These are phyloP conservation scores for Eubasilissa splendida DNA, from an alignment of 2,888 invertebrate genomes.

Conservation along the genomic window DNA sequence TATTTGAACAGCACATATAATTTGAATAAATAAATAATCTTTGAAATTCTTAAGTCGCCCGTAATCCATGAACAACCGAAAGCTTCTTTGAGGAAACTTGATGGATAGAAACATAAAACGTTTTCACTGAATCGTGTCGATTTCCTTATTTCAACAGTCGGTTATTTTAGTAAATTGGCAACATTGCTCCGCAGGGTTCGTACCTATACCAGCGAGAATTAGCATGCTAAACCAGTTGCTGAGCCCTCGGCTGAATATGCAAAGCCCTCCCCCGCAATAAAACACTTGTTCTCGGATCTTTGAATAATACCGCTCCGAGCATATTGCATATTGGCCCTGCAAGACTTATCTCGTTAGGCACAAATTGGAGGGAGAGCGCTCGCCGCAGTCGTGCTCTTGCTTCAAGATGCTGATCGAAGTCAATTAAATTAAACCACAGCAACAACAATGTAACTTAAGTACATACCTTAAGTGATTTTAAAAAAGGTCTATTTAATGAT, in stretches of 20 bases:
- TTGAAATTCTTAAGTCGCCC: too few species aligned
- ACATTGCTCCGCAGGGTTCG: conserved; percentile 44
- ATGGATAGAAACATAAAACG: conserved; percentile 17
- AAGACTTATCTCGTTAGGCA: conserved; percentile 48
- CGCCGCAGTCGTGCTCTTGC: conserved; percentile 2
- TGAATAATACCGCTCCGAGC: conserved; percentile 44
- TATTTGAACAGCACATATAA: too few species aligned
- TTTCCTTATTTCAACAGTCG: conserved; percentile 39
- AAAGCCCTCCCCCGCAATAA: conserved; percentile 57
- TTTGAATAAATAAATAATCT: too few species aligned
- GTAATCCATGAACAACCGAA: too few species aligned
- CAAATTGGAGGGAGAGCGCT: conserved; percentile 44
- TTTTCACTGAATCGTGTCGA: conserved; percentile 37
- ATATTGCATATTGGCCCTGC: conserved; percentile 45
- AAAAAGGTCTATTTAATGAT: too few species aligned
- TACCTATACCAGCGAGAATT: conserved; percentile 49
- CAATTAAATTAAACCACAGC: conserved; percentile 4
- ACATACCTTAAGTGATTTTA: background rate
- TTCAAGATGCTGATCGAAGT: background rate
- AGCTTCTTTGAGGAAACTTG: background rate
- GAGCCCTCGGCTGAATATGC: conserved; percentile 55
- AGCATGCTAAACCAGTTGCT: conserved; percentile 54
- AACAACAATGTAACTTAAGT: background rate
- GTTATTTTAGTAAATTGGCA: conserved; percentile 54
- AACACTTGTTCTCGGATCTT: conserved; percentile 55